Conservation (phyloP, 2,888 invertebrate species). For the Calameuta filiformis region DNA sequence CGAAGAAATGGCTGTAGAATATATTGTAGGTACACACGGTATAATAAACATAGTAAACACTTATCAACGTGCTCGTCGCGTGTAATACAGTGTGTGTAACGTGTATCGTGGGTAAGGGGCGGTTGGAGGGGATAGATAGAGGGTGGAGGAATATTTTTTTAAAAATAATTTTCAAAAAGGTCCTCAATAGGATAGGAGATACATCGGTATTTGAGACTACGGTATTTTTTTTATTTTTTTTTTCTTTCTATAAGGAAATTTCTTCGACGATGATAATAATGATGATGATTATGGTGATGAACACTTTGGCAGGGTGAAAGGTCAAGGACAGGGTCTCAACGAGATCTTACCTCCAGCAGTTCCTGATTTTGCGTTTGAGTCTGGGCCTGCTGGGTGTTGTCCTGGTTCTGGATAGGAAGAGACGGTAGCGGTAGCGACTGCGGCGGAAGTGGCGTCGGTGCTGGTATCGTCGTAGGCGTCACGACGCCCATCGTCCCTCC, state of each 20-base stretch:
- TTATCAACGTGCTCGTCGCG: constrained; percentile 11
- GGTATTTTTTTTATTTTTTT: constrained; percentile 14
- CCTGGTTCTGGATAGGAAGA: constrained; percentile 31
- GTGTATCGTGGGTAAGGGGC: background rate
- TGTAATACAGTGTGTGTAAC: background rate
- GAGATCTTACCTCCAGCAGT: constrained; percentile 65
- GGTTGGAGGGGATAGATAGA: background rate
- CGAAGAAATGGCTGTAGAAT: background rate
- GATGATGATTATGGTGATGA: constrained; percentile 14
- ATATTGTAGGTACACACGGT: constrained; percentile 15
- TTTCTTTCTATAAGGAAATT: constrained; percentile 2
- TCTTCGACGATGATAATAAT: constrained; percentile 5
- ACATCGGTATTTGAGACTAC: background rate
- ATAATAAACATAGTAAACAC: constrained; percentile 8
- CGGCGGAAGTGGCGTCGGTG: constrained; percentile 13
- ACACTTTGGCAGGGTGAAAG: constrained; percentile 19
- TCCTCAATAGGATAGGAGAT: background rate
- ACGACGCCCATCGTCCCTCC: constrained; percentile 19
- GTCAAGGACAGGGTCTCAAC: constrained; percentile 35
- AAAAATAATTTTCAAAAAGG: background rate
- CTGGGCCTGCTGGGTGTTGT: constrained; percentile 60
- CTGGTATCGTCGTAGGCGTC: background rate
- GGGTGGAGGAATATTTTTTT: constrained; percentile 22
- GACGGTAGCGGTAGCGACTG: constrained; percentile 14
- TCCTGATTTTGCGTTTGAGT: constrained; percentile 63